Conservation (phyloP, 1,140 invertebrate species). For the Mizuhopecten yessoensis region DNA sequence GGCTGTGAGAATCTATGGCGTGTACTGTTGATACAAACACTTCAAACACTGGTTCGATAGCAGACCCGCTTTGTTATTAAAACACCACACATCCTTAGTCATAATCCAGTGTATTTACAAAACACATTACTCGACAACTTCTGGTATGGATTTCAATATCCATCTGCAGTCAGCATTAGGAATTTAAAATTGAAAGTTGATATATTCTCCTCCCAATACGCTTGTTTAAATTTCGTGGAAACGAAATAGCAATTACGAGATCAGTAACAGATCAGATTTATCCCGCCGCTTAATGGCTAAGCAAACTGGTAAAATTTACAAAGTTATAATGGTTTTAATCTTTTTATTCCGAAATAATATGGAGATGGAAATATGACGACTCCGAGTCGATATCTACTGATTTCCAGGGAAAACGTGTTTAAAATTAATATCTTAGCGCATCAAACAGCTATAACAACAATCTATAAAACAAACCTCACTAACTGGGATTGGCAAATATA, state of each 20-base stretch:
- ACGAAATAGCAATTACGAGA: background rate
- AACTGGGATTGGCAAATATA: background rate
- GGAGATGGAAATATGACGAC: slow-evolving; percentile 24
- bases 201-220: background rate
- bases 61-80: background rate
- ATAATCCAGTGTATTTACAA: background rate
- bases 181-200: background rate
- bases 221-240: background rate
- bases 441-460: background rate
- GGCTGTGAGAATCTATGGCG: too few relatives aligned
- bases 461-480: background rate
- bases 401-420: background rate
- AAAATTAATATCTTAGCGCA: background rate
- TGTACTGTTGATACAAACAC: background rate
- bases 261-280: background rate
- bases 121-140: background rate
- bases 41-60: background rate
- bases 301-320: background rate
- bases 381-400: background rate
- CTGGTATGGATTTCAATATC: background rate
- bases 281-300: background rate
- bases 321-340: slow-evolving; percentile 1
- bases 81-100: background rate
- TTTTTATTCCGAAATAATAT: background rate
- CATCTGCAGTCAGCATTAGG: background rate